Base-by-base conservation (phyloP, 2,113 vertebrate genomes). In the Alosa alosa region DNA sequence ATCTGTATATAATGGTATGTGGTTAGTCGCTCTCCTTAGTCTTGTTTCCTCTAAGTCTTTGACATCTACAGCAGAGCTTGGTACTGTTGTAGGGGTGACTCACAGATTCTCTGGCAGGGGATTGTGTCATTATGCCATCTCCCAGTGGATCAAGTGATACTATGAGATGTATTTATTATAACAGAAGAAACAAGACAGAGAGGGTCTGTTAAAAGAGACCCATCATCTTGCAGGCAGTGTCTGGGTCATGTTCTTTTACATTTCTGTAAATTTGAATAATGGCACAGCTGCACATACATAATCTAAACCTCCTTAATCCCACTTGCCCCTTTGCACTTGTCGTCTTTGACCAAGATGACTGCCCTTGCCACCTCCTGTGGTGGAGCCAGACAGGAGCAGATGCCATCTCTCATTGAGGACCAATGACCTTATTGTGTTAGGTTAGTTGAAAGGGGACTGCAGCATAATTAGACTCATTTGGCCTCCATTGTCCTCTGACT, bases 351-450 rank as follows among this genome's bases (percentile, higher is more conserved):
- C 83, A 85, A 83, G 60, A 20, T 15, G 11, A 45, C 36, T 25
- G 50, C 49, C 84, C 2, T 22, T 82, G 84, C 84, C 64, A 75
- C 89, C 84, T 87, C 86, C 83, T 49, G 36, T 83, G 75, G 83
- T 75, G 18, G 36, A 75, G 57, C 81, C 85, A 86, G 82, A 86
- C 78, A 82, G 87, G 83, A 87, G 75, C 86, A 89, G 81, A 89
- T 88, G 88, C 50, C 88, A 86, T 78, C 87, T 86, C 50, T 87
- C 75, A 47, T 55, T 50, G 75, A 88, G 46, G 45, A 82, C 55
- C 86, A 81, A 81, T 87, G 89, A 84, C 84, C 84, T 84, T 86
- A 89, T 78, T 89, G 86, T 86, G 81, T 85, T 84, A 82, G 85
- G 81, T 86, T 55, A 88, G 85, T 60, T 68, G 87, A 81, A 83